Base-by-base conservation (phyloP, 2,113 vertebrate genomes). In the Semicossyphus pulcher region DNA sequence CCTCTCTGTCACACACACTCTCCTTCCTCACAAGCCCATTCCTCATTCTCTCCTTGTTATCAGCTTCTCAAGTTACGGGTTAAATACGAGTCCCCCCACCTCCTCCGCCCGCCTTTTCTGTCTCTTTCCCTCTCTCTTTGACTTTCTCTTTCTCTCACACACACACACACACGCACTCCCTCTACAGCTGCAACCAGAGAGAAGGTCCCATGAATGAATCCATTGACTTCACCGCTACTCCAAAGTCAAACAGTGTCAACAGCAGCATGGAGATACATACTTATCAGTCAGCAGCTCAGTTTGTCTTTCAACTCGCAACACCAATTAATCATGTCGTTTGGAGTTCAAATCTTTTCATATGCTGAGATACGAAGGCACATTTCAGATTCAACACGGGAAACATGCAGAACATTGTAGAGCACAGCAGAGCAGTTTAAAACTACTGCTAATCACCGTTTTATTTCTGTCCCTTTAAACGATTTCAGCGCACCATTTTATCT, bases 21-120 rank as follows among this genome's bases (percentile, higher is more conserved):
- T 64, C 65, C n/a, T 56, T 78, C 60, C 72, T 83, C 60, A 58
- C 26, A n/a, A 49, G 32, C 57, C 72, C 53, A 68, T 80, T 86
- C 74, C 70, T 88, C 69, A 78, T 72, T 79, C 80, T 81, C 54
- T 84, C 34, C 87, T 83, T 90, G 83, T 93, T 93, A 94, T 93
- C 91, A 84, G 88, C 85, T 92, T 92, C 92, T 94, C 92, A 73
- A 86, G 85, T 94, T 94, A 89, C 92, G 91, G 86, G 85, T 93
- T 92, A 90, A 93, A 94, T 92, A 86, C 87, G 90, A 93, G 78
- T 77, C 85, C 65, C 70, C 76, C 81, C 72, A 48, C 34, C 42
- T 16, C 25, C 8, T 36, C 23, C 34, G 34, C 66, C 36, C 36
- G 6, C 56, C 54, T 44, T 59, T 44, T 37, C 53, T 23, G 23